phyloP scores from a whole-genome alignment of 1,140 invertebrate genomes.

The Pogonus chalceus region DNA sequence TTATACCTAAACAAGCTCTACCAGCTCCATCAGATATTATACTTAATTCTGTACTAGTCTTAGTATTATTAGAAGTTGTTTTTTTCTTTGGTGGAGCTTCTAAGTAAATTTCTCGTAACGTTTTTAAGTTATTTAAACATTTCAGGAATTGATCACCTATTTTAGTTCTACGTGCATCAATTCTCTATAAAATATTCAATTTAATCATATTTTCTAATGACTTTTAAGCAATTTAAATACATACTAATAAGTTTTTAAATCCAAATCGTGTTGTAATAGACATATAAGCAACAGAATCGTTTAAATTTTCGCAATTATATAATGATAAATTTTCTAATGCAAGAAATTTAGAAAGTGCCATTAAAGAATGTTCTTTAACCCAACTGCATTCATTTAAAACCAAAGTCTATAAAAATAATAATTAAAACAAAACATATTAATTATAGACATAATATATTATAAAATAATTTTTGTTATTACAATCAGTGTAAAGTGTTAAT shows the following conservation, averaged over 20 bases:
- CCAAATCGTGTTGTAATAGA: conserved; percentile 22
- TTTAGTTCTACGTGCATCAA: background rate
- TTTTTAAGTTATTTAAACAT: background rate
- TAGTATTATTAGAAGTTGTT: too few relatives aligned
- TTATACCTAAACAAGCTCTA: too few relatives aligned
- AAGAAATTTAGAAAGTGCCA: conserved; percentile 25
- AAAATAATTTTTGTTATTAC: too few relatives aligned
- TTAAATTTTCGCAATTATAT: conserved; percentile 24
- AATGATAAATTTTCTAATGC: conserved; percentile 26
- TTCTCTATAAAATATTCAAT: background rate
- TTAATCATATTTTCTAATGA: background rate
- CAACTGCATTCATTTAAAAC: conserved; percentile 25
- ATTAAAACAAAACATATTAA: too few relatives aligned
- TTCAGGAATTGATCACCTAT: conserved; percentile 1
- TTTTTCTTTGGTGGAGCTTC: background rate
- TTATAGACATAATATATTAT: too few relatives aligned
- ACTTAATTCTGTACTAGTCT: too few relatives aligned
- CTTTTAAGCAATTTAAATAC: background rate
- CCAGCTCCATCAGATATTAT: too few relatives aligned
- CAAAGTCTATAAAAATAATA: conserved; percentile 21
- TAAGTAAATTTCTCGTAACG: background rate
- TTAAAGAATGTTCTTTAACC: conserved; percentile 22
- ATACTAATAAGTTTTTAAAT: conserved; percentile 24
- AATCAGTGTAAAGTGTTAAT: too few relatives aligned
- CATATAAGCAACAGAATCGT: conserved; percentile 21